Conservation (phyloP, 2,113 vertebrate genomes). For the Okapia johnstoni region DNA sequence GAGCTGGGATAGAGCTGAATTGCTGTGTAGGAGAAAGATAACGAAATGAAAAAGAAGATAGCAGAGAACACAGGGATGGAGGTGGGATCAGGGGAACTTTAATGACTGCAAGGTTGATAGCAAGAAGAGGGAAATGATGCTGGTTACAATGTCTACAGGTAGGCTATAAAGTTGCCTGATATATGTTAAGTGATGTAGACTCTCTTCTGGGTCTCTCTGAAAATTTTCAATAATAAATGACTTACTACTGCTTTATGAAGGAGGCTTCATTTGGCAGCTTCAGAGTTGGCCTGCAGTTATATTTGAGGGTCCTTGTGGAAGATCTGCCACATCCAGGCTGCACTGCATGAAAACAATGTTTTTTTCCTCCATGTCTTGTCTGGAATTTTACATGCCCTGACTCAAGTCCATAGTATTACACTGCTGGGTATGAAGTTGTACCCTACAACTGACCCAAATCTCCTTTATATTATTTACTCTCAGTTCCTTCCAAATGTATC, state of each 20-base stretch:
- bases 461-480: neutral
- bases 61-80: neutral
- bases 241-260: neutral
- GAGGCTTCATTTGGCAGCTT: neutral
- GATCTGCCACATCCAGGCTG: too few relatives aligned
- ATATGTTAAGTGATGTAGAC: neutral
- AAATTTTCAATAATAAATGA: neutral
- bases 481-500: too few relatives aligned
- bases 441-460: neutral
- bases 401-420: neutral
- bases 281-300: neutral
- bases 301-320: rapidly evolving
- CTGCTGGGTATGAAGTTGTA: rapidly evolving
- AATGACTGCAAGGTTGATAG: neutral
- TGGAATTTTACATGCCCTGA: too few relatives aligned
- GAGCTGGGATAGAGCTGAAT: neutral
- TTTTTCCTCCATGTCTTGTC: neutral
- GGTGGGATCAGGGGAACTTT: rapidly evolving
- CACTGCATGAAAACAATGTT: rapidly evolving
- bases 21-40: neutral
- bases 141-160: rapidly evolving
- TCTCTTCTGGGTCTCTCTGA: neutral
- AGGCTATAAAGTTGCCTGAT: neutral
- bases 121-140: neutral
- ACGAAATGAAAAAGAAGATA: neutral